These are phyloP conservation scores for Sturmia bella DNA, from an alignment of 2,888 invertebrate genomes.

Conservation along the genomic window DNA sequence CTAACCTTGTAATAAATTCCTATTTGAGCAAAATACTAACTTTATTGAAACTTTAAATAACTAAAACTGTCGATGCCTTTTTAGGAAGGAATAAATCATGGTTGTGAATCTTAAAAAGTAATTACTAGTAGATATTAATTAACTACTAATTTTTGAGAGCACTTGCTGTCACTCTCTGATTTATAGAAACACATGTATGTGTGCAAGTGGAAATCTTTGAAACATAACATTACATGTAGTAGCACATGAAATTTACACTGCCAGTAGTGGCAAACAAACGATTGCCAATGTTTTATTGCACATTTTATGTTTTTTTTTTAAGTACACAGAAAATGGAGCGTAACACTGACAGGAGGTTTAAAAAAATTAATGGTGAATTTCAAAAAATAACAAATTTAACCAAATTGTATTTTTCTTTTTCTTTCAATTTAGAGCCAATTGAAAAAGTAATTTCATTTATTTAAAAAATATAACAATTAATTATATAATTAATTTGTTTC, in stretches of 20 bases:
- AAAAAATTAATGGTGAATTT: constrained; percentile 2
- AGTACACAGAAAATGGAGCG: constrained; percentile 52
- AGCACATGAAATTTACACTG: constrained; percentile 38
- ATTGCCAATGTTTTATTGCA: constrained; percentile 53
- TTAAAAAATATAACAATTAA: constrained; percentile 14
- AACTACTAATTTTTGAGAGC: too few species aligned
- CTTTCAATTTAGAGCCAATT: constrained; percentile 10
- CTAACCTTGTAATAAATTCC: too few species aligned
- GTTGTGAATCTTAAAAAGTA: too few species aligned
- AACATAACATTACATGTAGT: background rate
- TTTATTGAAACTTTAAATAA: too few species aligned
- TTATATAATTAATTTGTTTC: constrained; percentile 14
- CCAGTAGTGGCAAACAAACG: constrained; percentile 25
- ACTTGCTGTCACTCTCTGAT: too few species aligned
- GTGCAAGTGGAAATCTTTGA: too few species aligned
- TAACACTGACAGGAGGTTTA: constrained; percentile 49
- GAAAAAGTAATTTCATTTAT: background rate
- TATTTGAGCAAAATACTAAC: too few species aligned
- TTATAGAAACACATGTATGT: too few species aligned
- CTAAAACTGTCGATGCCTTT: too few species aligned
- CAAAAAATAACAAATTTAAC: background rate
- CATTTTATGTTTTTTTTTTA: constrained; percentile 28
- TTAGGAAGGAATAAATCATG: too few species aligned
- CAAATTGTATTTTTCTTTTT: background rate
- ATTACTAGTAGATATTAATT: too few species aligned